phyloP scores from a whole-genome alignment of 2,797 vertebrate species.

The Arrhamphus sclerolepis region DNA sequence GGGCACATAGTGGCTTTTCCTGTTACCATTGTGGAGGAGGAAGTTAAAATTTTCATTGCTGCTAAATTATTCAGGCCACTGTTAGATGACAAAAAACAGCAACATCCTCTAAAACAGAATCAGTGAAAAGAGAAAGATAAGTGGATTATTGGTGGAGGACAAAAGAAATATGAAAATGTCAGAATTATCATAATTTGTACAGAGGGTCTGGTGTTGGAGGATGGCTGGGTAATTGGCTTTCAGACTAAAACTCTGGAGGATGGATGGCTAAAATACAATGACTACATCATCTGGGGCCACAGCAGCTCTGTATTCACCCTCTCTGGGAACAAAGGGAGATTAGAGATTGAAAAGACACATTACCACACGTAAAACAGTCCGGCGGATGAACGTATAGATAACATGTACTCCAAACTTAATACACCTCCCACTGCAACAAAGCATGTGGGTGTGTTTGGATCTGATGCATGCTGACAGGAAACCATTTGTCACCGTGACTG shows the following conservation, averaged over 20 bases:
- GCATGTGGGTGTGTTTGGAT: background rate
- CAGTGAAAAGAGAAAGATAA: conserved; percentile 35
- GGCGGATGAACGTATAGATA: background rate
- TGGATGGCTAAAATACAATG: conserved; percentile 16
- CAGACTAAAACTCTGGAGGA: conserved; percentile 17
- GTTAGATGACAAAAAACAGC: conserved; percentile 53
- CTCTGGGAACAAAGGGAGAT: conserved; percentile 15
- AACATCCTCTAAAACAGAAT: conserved; percentile 51
- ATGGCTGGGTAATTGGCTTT: conserved; percentile 40
- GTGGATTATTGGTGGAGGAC: conserved; percentile 33
- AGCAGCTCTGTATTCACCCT: conserved; percentile 3
- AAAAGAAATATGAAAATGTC: conserved; percentile 47
- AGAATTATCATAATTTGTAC: conserved; percentile 48
- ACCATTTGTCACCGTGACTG: background rate
- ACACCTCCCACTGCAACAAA: background rate
- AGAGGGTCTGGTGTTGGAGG: conserved; percentile 21
- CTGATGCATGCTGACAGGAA: conserved; percentile 1
- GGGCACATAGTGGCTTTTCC: conserved; percentile 78
- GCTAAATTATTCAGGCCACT: conserved; percentile 71
- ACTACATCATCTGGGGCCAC: conserved; percentile 10
- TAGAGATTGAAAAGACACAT: conserved; percentile 10
- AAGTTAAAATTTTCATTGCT: conserved; percentile 69
- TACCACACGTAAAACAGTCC: background rate
- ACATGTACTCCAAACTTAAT: background rate
- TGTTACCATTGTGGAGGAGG: conserved; percentile 69